Evolutionary conservation across 2,888 invertebrate genomes (phyloP).

Genomic region (Leptothorax acervorum): DNA sequence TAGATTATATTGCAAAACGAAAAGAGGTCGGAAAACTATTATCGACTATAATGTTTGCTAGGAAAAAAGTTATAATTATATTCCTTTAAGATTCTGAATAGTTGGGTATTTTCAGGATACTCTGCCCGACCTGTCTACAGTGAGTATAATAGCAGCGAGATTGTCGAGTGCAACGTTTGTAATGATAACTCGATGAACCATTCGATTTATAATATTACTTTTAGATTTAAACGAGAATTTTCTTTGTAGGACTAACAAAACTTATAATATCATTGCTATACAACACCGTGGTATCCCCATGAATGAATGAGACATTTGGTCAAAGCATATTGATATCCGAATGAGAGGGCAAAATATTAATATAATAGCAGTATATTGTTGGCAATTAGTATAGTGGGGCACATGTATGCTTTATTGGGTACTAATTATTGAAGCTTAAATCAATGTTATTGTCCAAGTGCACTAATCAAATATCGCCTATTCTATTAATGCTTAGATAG

Average conservation of each 20-base stretch:
- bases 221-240: conserved; percentile 76
- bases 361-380: conserved; percentile 81
- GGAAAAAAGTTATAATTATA: conserved; percentile 49
- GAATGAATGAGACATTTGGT: conserved; percentile 78
- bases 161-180: conserved; percentile 85
- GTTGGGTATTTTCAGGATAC: conserved; percentile 86
- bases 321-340: conserved; percentile 80
- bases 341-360: conserved; percentile 86
- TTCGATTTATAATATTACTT: conserved; percentile 73
- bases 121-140: conserved; percentile 86
- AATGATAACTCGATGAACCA: conserved; percentile 81
- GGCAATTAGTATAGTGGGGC: conserved; percentile 71
- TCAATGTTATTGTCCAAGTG: conserved; percentile 62
- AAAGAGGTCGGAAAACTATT: conserved; percentile 8
- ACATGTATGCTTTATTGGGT: conserved; percentile 76
- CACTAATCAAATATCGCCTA: conserved; percentile 70
- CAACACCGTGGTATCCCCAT: conserved; percentile 75
- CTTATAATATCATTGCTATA: conserved; percentile 74
- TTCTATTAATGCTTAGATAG: conserved; percentile 72
- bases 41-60: conserved; percentile 51
- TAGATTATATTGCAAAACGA: conserved; percentile 26
- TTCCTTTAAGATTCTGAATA: conserved; percentile 80
- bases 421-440: conserved; percentile 75
- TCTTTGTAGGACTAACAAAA: conserved; percentile 84
- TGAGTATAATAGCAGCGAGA: conserved; percentile 85